Base-by-base conservation (phyloP, 2,888 invertebrate species). In the Shargacucullia verbasci region DNA sequence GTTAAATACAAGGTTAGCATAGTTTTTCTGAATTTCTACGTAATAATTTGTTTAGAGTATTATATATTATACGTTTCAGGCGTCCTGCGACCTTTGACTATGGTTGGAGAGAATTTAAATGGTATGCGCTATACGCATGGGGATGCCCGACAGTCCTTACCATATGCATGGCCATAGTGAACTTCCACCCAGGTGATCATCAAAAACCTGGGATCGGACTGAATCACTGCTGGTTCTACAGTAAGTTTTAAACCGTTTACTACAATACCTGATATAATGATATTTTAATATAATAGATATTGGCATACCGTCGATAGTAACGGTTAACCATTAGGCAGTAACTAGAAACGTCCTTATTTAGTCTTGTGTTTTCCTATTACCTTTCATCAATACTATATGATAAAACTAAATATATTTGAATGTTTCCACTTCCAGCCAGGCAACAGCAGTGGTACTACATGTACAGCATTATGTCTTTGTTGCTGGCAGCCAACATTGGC, bases 181-280 rank as follows among this genome's bases (percentile, higher is more conserved):
- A 96, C 75, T 92, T 94, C 62, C 75, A 88, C 0, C 93, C 95
- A 0, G 95, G 95, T 0, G 61, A 80, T 2, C 95, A 95, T 53
- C 53, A 88, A 4, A 94, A 90, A 53, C 96, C 96, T 0, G 94
- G 95, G 11, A 95, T 96, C 31, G 96, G 95, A 1, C 85, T 94
- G 10, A 78, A 76, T 10, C 89, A 85, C 43, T 97, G 97, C 82
- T 97, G 96, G 96, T 96, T 97, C 79, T 84, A 87, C 60, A 91
- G 96, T 96, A 82, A 83, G 82, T 77, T 40, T 10, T 25, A 0
- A 11, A 29, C 9, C 9, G 4, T 29, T 29, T 6, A 20, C 20
- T 3, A 20, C 20, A 20, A 4, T 20, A 20, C 4, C 20, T 20
- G 20, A 20, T 20, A 3, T 4, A 20, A 20, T 3, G 20, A 20